Conservation (phyloP, 2,888 invertebrate genomes). For the Drosophila formosana region DNA sequence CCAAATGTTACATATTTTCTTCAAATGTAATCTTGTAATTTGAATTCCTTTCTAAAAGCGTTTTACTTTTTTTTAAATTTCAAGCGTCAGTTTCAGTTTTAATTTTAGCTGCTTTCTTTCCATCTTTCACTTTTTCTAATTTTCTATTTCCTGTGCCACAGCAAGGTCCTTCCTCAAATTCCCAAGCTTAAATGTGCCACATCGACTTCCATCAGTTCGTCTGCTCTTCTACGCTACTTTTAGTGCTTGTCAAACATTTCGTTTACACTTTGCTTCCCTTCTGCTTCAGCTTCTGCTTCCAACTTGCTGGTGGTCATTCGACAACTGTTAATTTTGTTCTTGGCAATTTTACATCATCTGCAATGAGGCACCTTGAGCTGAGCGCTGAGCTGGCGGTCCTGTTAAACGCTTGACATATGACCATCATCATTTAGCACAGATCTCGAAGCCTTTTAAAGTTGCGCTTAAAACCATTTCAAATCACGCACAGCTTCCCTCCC, state of each 20-base stretch:
- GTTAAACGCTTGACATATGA: constrained; percentile 60
- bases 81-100: no score
- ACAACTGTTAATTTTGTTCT: constrained; percentile 9
- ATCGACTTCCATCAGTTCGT: not conserved
- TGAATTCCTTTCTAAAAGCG: no score
- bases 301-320: constrained; percentile 6
- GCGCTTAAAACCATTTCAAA: constrained; percentile 65
- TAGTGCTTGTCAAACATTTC: not conserved
- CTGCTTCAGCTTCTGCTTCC: not conserved
- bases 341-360: constrained; percentile 13
- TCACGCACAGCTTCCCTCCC: constrained; percentile 34
- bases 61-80: no score
- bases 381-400: constrained; percentile 38
- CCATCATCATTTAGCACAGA: constrained; percentile 65
- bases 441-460: constrained; percentile 38
- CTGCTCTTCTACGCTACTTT: not conserved
- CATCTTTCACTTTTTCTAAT: not conserved
- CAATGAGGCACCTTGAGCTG: not conserved
- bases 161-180: not conserved
- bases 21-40: no score
- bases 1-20: no score
- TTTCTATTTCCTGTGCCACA: not conserved
- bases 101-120: not conserved
- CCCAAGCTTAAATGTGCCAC: no score
- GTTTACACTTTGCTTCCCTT: not conserved